Percentiles rank a stretch among this genome's conserved stretches.
Evolutionary conservation across 1,140 invertebrate species (phyloP).

Genomic region (Hetaerina americana): DNA sequence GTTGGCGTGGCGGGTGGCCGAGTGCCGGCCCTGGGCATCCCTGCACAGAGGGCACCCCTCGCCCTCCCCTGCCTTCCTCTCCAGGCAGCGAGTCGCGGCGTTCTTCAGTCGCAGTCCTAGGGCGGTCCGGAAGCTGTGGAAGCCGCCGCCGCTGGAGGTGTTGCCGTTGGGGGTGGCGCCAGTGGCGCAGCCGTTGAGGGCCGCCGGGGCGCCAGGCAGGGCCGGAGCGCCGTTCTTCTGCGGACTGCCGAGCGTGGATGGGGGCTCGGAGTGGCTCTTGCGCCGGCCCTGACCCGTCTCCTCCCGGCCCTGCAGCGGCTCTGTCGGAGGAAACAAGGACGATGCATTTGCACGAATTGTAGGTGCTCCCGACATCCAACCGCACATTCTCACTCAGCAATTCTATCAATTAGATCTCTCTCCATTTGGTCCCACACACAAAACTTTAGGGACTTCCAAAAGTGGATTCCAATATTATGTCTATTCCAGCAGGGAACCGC

Average conservation of each 20-base stretch:
- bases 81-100: background rate
- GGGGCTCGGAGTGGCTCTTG: slow-evolving; percentile 9
- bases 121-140: slow-evolving; percentile 6
- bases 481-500: too few species aligned
- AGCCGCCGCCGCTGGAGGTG: background rate
- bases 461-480: too few species aligned
- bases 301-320: background rate
- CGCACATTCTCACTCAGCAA: too few species aligned
- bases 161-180: background rate
- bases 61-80: background rate
- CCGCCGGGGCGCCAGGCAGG: background rate
- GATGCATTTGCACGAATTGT: background rate
- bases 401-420: too few species aligned
- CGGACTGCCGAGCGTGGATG: slow-evolving; percentile 7
- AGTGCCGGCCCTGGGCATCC: slow-evolving; percentile 23
- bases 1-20: slow-evolving; percentile 8
- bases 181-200: background rate
- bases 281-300: background rate
- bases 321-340: background rate
- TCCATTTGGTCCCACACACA: too few species aligned
- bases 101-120: slow-evolving; percentile 4
- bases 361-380: too few species aligned
- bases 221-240: slow-evolving; percentile 3
- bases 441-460: too few species aligned
- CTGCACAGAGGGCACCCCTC: slow-evolving; percentile 4